Evolutionary conservation across 2,888 invertebrate genomes (phyloP), one percentile per base, ranked within the genome.

Genomic region (Gandaritis pyraliata): DNA sequence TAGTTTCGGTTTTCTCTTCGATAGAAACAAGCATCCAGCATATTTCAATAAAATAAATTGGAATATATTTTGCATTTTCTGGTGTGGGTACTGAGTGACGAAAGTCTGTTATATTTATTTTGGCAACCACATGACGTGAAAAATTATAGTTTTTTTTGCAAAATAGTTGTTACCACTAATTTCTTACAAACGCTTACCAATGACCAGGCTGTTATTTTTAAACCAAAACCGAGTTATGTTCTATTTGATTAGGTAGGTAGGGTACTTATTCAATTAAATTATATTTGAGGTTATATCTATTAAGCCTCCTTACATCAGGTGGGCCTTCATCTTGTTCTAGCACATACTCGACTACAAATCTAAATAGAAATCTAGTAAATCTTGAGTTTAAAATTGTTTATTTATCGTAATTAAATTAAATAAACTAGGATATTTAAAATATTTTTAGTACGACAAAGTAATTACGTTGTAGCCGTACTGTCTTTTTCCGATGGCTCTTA

Each of bases 31-130:
- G 30, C 57, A 52, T 47, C 47, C 48, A 54, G 41, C 36, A 45
- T 53, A 58, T 49, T 51, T 38, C 46, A 48, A 50, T 65, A n/a
- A 61, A 59, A 64, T 64, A 59, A 61, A 66, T 63, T 52, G 49
- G 39, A 61, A 41, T 33, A 12, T 43, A 39, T 61, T 53, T 59
- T 53, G 38, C 47, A 45, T 48, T 60, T 65, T 64, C 39, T 23
- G 60, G 41, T 38, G 47, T 33, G 38, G 47, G 49, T 50, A 57
- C 46, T 47, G 41, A 56, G 30, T 47, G 52, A 41, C 53, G 47
- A 60, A 65, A 50, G 53, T 59, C 47, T 39, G 47, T 23, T n/a
- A 12, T 11, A 51, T 57, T 52, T 56, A 56, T 56, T 62, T 64
- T 65, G 65, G 60, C 65, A 62, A 18, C 52, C 15, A n/a, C 2